Percentiles rank a stretch among this genome's conserved stretches.
phyloP scores from a whole-genome alignment of 1,140 invertebrate species.

The Ridgeia piscesae region DNA sequence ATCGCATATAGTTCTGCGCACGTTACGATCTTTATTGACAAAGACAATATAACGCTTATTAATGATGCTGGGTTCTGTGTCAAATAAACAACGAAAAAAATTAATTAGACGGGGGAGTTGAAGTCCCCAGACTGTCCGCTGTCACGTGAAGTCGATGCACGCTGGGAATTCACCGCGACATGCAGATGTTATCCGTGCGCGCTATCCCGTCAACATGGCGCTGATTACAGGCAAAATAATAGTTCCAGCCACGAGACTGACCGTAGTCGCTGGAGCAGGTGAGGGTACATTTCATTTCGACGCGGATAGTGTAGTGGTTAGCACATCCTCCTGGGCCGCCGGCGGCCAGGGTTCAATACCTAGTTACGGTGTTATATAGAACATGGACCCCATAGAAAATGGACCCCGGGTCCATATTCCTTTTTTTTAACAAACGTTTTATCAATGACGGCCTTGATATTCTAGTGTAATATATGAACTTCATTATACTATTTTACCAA shows the following conservation, averaged over 20 bases:
- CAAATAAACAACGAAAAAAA: neutral
- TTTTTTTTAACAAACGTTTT: too few relatives aligned
- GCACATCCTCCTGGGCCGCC: too few relatives aligned
- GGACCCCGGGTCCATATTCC: too few relatives aligned
- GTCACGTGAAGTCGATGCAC: neutral
- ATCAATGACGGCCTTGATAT: too few relatives aligned
- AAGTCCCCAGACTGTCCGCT: neutral
- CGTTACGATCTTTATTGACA: neutral
- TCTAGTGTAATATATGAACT: too few relatives aligned
- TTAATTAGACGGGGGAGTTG: neutral
- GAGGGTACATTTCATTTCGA: neutral
- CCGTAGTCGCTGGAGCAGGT: neutral
- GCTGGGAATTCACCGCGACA: neutral
- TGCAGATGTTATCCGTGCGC: neutral
- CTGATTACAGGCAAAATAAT: neutral
- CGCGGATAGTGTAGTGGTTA: too few relatives aligned
- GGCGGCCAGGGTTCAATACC: too few relatives aligned
- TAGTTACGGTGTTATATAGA: too few relatives aligned
- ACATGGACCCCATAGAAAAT: too few relatives aligned
- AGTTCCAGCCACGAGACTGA: neutral
- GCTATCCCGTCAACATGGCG: neutral
- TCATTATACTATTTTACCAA: too few relatives aligned
- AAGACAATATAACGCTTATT: neutral
- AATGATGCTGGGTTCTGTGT: neutral
- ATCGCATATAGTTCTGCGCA: neutral